Percentiles rank a stretch among this genome's conserved stretches.
phyloP scores from a whole-genome alignment of 35 echinoderm and acorn worm species.

The Eucidaris tribuloides region DNA sequence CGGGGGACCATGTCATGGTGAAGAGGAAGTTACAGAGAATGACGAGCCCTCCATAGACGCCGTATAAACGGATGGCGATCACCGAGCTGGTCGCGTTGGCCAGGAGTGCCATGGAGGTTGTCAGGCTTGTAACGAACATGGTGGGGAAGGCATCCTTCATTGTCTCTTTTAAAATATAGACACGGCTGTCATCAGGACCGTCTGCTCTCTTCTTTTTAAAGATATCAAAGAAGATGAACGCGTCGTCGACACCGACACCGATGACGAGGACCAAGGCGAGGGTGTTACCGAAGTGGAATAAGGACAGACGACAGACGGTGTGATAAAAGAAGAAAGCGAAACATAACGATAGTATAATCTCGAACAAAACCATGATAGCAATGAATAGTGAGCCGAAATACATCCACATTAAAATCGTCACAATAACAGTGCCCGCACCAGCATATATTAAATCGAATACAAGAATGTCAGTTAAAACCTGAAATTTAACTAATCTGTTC shows the following conservation, averaged over 20 bases:
- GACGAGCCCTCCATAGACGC: slow-evolving; percentile 45
- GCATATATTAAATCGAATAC: slow-evolving; percentile 53
- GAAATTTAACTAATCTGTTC: not conserved
- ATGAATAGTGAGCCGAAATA: slow-evolving; percentile 74
- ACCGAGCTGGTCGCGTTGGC: slow-evolving; percentile 43
- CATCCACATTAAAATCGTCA: slow-evolving; percentile 57
- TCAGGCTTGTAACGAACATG: slow-evolving; percentile 80
- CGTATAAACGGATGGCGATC: slow-evolving; percentile 56
- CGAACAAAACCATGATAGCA: slow-evolving; percentile 43
- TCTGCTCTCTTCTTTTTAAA: slow-evolving; percentile 27
- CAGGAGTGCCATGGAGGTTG: slow-evolving; percentile 58
- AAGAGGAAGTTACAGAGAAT: slow-evolving; percentile 60
- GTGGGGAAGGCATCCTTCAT: slow-evolving; percentile 47
- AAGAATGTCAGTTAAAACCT: not conserved
- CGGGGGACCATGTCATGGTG: slow-evolving; percentile 66
- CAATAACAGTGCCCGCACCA: slow-evolving; percentile 23
- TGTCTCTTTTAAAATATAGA: slow-evolving; percentile 26
- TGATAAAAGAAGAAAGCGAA: slow-evolving; percentile 78
- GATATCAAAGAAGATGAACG: slow-evolving; percentile 83
- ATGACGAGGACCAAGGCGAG: slow-evolving; percentile 52
- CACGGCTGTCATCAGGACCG: not conserved
- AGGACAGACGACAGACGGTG: slow-evolving; percentile 48
- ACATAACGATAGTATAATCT: slow-evolving; percentile 68
- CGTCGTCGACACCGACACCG: slow-evolving; percentile 88
- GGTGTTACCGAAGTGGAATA: slow-evolving; percentile 88